phyloP scores from a whole-genome alignment of 2,888 invertebrate genomes.

The Lithophane ornitopus region DNA sequence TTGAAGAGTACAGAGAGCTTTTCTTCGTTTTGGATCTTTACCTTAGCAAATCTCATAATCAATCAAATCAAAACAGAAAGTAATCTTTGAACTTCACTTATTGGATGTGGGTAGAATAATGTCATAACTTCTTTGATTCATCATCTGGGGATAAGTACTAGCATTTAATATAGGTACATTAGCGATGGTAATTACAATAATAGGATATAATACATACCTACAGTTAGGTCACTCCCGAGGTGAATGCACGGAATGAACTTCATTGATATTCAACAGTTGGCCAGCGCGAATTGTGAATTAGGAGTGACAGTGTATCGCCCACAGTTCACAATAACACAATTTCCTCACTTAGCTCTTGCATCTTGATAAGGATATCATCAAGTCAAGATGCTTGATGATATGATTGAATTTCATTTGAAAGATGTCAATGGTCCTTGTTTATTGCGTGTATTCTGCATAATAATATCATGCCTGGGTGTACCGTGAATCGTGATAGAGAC shows the following conservation, averaged over 20 bases:
- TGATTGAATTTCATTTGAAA: slow-evolving; percentile 30
- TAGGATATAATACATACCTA: slow-evolving; percentile 7
- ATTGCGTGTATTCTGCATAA: slow-evolving; percentile 8
- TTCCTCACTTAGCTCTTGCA: slow-evolving; percentile 52
- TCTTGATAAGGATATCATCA: slow-evolving; percentile 46
- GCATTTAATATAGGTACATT: slow-evolving; percentile 14
- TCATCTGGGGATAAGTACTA: slow-evolving; percentile 10
- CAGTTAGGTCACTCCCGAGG: slow-evolving; percentile 26
- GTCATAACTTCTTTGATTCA: slow-evolving; percentile 7
- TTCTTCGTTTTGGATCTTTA: not conserved
- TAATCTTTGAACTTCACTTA: not conserved
- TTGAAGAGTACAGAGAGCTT: not conserved
- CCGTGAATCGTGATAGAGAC: not conserved
- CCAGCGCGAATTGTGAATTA: slow-evolving; percentile 46
- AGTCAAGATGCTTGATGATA: slow-evolving; percentile 36
- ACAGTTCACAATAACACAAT: slow-evolving; percentile 55
- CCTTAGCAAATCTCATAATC: not conserved
- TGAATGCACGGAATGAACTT: slow-evolving; percentile 38
- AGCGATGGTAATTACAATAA: slow-evolving; percentile 16
- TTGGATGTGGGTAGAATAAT: not conserved
- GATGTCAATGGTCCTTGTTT: slow-evolving; percentile 30
- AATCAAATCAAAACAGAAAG: not conserved
- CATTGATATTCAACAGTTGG: slow-evolving; percentile 38
- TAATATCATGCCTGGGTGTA: not conserved
- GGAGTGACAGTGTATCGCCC: slow-evolving; percentile 47